Evolutionary conservation across 2,113 vertebrate genomes (phyloP).

Genomic region (Panthera leo): DNA sequence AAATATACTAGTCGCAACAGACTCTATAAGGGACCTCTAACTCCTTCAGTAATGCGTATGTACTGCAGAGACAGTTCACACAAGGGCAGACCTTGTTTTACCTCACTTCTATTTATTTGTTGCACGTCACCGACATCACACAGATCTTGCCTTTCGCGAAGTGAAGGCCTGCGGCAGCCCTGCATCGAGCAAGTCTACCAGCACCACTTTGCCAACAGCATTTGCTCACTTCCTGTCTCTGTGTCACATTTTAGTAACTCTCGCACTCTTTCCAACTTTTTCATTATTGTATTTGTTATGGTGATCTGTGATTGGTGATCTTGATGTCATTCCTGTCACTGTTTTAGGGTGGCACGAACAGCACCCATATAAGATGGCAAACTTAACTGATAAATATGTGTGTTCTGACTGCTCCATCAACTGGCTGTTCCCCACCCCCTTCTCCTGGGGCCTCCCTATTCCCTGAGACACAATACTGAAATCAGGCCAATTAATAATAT

Average conservation of each 20-base stretch:
- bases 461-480: neutral
- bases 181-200: neutral
- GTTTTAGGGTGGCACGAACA: neutral
- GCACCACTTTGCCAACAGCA: neutral
- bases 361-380: neutral
- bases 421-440: neutral
- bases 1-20: neutral
- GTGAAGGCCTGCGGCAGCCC: neutral
- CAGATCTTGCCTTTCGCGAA: neutral
- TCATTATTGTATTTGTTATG: neutral
- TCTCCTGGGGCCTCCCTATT: neutral
- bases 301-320: neutral
- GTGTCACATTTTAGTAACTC: neutral
- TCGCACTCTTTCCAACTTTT: neutral
- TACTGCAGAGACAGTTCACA: neutral
- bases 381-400: neutral
- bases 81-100: neutral
- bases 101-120: neutral
- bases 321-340: neutral
- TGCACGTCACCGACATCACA: too few species aligned
- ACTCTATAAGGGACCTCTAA: neutral
- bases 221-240: neutral
- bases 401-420: neutral
- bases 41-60: neutral
- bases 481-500: neutral